phyloP scores from a whole-genome alignment of 1,140 invertebrate genomes.

The Dufourea novaeangliae region DNA sequence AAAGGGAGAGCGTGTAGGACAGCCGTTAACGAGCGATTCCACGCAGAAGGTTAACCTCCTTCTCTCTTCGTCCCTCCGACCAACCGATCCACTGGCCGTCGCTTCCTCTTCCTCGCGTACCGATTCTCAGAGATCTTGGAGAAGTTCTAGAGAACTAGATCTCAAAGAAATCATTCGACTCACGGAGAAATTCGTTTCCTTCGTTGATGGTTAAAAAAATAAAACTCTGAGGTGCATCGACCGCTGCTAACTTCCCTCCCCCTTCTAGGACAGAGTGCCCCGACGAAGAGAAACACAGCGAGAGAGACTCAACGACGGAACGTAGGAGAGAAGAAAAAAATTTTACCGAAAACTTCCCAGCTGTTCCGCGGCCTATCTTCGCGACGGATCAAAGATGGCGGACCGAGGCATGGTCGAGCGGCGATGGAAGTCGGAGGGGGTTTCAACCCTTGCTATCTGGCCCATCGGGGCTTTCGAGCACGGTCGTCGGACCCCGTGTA shows the following conservation, averaged over 20 bases:
- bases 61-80: not conserved
- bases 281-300: not conserved
- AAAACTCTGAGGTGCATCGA: slow-evolving; percentile 19
- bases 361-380: slow-evolving; percentile 75
- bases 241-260: too few relatives aligned
- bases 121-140: not conserved
- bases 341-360: slow-evolving; percentile 74
- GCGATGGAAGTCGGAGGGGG: slow-evolving; percentile 26
- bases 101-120: slow-evolving; percentile 3
- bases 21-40: slow-evolving; percentile 68
- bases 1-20: slow-evolving; percentile 65
- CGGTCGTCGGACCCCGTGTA: not conserved
- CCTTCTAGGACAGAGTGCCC: too few relatives aligned
- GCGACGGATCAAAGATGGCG: slow-evolving; percentile 77
- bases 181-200: too few relatives aligned
- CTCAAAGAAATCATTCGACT: slow-evolving; percentile 23
- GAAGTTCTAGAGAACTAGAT: not conserved
- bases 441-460: slow-evolving; percentile 81
- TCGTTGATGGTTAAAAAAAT: too few relatives aligned
- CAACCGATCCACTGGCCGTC: not conserved
- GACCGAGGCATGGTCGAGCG: slow-evolving; percentile 26
- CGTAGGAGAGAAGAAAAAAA: slow-evolving; percentile 21
- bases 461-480: slow-evolving; percentile 64
- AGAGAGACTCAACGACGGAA: not conserved
- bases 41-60: slow-evolving; percentile 49